These are phyloP conservation scores for Subacronicta megacephala DNA, from an alignment of 2,888 invertebrate genomes.

Conservation along the genomic window DNA sequence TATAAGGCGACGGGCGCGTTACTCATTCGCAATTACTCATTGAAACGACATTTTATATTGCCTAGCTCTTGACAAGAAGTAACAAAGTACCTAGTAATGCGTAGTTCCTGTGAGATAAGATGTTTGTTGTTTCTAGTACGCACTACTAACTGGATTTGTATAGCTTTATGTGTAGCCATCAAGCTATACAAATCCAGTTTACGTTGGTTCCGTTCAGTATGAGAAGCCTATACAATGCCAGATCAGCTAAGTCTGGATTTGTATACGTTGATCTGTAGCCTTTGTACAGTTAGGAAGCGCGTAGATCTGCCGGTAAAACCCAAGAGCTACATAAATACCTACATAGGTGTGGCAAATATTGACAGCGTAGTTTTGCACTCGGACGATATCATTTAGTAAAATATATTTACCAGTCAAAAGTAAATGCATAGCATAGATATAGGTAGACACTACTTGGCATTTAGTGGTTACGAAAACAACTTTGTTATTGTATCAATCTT, in stretches of 20 bases:
- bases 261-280: too few species aligned
- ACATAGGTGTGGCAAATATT: slow-evolving; percentile 23
- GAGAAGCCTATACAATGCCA: too few species aligned
- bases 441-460: slow-evolving; percentile 3
- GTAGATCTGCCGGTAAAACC: slow-evolving; percentile 1
- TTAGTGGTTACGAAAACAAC: slow-evolving; percentile 34
- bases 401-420: slow-evolving; percentile 15
- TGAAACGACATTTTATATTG: slow-evolving; percentile 22
- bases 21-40: slow-evolving; percentile 32
- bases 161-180: too few species aligned
- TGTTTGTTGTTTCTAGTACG: slow-evolving; percentile 2
- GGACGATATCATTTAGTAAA: slow-evolving; percentile 13
- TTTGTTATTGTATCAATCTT: slow-evolving; percentile 25
- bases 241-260: too few species aligned
- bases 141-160: too few species aligned
- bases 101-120: slow-evolving; percentile 22
- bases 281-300: too few species aligned
- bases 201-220: too few species aligned
- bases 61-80: slow-evolving; percentile 16
- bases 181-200: too few species aligned
- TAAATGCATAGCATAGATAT: too few species aligned
- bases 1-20: slow-evolving; percentile 34
- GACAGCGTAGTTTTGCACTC: slow-evolving; percentile 20
- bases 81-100: slow-evolving; percentile 7
- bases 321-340: slow-evolving; percentile 16